A percentile compares a stretch with the other conserved stretches of the same genome.
phyloP scores from a whole-genome alignment of 1,140 invertebrate species.

The Trialeurodes vaporariorum region DNA sequence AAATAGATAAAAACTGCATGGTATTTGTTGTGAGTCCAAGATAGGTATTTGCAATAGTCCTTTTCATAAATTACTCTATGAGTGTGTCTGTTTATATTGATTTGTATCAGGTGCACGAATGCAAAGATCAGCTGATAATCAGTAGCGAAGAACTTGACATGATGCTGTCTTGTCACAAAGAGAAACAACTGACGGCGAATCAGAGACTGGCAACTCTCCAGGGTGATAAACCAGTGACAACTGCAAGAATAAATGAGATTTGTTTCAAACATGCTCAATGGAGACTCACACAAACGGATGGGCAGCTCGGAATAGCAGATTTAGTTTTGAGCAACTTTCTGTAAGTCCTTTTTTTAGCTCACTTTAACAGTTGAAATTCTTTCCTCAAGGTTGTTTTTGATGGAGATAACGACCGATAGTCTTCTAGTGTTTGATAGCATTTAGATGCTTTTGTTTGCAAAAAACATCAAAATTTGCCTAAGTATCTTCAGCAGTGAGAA shows the following conservation, averaged over 20 bases:
- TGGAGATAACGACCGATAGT: no score
- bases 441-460: no score
- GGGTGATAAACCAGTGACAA: constrained; percentile 49
- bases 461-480: no score
- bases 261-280: constrained; percentile 98
- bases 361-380: no score
- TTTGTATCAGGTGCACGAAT: constrained; percentile 58
- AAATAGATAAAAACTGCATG: no score
- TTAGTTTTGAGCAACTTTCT: constrained; percentile 91
- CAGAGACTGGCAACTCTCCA: constrained; percentile 41
- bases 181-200: constrained; percentile 56
- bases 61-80: not conserved
- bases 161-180: constrained; percentile 73
- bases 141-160: constrained; percentile 84
- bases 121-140: constrained; percentile 74
- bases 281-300: constrained; percentile 93
- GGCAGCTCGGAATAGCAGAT: constrained; percentile 93
- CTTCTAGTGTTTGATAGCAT: no score
- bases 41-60: constrained; percentile 8
- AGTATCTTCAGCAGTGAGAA: no score
- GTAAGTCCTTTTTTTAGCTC: constrained; percentile 44
- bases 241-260: constrained; percentile 85
- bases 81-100: constrained; percentile 8
- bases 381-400: no score
- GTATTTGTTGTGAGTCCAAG: not conserved